These are phyloP conservation scores for Neotoma lepida DNA, from an alignment of 2,113 vertebrate genomes.

Conservation along the genomic window DNA sequence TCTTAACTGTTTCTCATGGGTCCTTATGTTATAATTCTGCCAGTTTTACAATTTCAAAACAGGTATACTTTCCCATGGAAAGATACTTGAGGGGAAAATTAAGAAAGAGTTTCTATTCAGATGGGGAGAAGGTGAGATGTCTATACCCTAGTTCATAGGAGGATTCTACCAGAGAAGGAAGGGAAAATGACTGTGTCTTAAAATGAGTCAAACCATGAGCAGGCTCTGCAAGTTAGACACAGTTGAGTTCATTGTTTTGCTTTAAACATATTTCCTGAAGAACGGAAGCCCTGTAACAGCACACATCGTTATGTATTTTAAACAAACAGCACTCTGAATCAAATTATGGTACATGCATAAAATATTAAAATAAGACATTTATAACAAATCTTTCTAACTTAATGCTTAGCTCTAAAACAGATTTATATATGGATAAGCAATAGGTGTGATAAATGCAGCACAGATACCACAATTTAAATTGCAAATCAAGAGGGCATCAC, in stretches of 20 bases:
- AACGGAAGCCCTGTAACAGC: slow-evolving; percentile 76
- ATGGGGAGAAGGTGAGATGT: slow-evolving; percentile 15
- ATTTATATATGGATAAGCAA: slow-evolving; percentile 82
- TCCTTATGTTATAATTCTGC: background rate
- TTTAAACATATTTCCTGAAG: slow-evolving; percentile 82
- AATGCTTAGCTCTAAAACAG: slow-evolving; percentile 81
- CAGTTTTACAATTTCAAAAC: slow-evolving; percentile 50
- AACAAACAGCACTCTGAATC: slow-evolving; percentile 83
- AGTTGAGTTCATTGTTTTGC: slow-evolving; percentile 83
- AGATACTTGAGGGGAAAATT: background rate
- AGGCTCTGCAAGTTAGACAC: slow-evolving; percentile 70
- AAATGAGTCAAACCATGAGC: slow-evolving; percentile 75
- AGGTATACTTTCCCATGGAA: background rate
- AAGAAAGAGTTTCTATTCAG: background rate
- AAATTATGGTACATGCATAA: slow-evolving; percentile 82
- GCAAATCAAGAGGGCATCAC: slow-evolving; percentile 76
- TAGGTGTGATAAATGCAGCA: slow-evolving; percentile 80
- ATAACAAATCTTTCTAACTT: slow-evolving; percentile 84
- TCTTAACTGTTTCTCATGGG: background rate
- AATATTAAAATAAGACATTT: slow-evolving; percentile 85
- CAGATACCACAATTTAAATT: slow-evolving; percentile 81
- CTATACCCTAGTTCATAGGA: background rate
- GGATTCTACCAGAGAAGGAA: slow-evolving; percentile 16
- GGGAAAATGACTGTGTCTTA: slow-evolving; percentile 67
- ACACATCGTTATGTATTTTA: slow-evolving; percentile 81